These are phyloP conservation scores for Alviniconcha strummeri DNA, from an alignment of 2,888 invertebrate species.

Conservation along the genomic window DNA sequence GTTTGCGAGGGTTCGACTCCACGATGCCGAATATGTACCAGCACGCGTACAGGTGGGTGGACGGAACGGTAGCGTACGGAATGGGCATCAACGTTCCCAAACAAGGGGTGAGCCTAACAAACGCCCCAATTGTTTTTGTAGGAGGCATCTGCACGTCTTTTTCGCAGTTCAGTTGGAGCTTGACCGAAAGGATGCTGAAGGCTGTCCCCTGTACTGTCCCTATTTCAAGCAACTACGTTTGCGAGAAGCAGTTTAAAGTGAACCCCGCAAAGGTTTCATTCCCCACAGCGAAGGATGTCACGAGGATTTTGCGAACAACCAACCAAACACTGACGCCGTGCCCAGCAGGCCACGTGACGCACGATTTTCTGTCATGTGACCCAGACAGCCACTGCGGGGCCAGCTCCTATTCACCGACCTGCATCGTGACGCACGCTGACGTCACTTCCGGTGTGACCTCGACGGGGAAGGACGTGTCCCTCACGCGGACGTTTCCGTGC, in stretches of 20 bases:
- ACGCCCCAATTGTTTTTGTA: not conserved
- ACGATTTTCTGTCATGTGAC: slow-evolving; percentile 20
- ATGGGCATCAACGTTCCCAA: no score
- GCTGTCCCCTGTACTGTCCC: not conserved
- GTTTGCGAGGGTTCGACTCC: not conserved
- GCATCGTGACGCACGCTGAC: not conserved
- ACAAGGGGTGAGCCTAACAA: not conserved
- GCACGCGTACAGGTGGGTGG: not conserved
- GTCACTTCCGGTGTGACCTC: not conserved
- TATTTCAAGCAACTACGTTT: not conserved
- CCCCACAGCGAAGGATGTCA: not conserved
- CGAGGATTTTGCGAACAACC: no score
- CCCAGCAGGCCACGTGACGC: slow-evolving; percentile 19
- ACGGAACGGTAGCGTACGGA: not conserved
- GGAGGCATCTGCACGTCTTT: not conserved
- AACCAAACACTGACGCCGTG: not conserved
- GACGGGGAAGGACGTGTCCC: not conserved
- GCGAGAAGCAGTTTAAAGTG: not conserved
- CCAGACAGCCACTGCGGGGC: slow-evolving; percentile 5
- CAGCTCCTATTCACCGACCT: not conserved
- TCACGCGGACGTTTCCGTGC: slow-evolving; percentile 1
- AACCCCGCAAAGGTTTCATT: not conserved
- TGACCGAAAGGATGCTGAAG: not conserved
- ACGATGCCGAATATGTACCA: not conserved
- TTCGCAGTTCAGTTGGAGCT: not conserved